Evolutionary conservation across 2,888 invertebrate genomes (phyloP), one percentile per base, ranked within the genome.

Genomic region (Odontothrips loti): DNA sequence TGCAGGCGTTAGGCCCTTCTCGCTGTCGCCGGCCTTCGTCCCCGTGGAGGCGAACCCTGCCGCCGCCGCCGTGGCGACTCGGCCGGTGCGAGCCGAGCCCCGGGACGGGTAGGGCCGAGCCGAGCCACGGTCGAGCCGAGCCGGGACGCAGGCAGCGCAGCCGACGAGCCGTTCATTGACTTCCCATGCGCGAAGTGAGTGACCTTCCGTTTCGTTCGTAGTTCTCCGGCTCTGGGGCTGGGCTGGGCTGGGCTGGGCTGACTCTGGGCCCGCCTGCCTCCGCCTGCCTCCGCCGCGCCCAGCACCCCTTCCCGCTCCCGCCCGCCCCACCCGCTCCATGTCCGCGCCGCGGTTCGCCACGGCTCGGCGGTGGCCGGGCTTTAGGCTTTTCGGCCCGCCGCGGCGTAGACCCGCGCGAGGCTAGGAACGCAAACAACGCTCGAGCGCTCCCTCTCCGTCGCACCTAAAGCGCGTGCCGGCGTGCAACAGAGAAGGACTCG

Each of bases 111-210:
- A 58, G 17, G 0, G 58, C 10, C 6, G n/a, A n/a, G 15, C 20
- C 17, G 17, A 58, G 58, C 6, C 12, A 58, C 20, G 8, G 68
- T 10, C 23, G 23, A 23, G 23, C 11, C 11, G 23, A 23, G 68
- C n/a, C 23, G 12, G 27, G 27, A 12, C 23, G 68, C n/a, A 27
- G 11, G 68, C n/a, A 27, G 23, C 68, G 27, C 68, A 1, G 68
- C 68, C 12, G 23, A 27, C 68, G 11, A 75, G 68, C 68, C 68
- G 68, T 75, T 75, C 68, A 75, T 75, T 75, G 68, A 75, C 68
- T 75, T 75, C 68, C 68, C 68, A 75, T 75, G 68, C 68, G 68
- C 68, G 68, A 75, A 75, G 68, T 75, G 68, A 75, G 68, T 75
- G 68, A 75, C 68, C 68, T 75, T 75, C 68, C 68, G 68, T 27